Evolutionary conservation across 2,888 invertebrate species (phyloP), one percentile per base, ranked within the genome.

Genomic region (Cryptocephalus primarius): DNA sequence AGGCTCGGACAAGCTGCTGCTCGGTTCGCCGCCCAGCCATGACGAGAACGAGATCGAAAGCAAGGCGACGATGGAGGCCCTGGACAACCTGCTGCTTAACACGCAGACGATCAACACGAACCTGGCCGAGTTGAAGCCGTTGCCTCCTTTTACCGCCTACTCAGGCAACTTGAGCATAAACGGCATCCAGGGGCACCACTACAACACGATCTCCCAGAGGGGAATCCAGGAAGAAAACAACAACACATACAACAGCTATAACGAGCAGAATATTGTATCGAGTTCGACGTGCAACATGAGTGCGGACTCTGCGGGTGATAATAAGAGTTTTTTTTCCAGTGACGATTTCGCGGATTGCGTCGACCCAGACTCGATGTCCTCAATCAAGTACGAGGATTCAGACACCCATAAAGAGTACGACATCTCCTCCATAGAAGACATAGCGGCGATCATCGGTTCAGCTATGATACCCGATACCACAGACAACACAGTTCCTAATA

Each of bases 161-260:
- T 88, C 89, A 12, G 87, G 87, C 1, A 87, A 89, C 61, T 72
- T 90, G 49, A 87, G 87, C 57, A 89, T 89, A 68, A 89, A 89
- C 70, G 88, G 88, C 45, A 88, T 89, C 60, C 85, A 87, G 44
- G 89, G 89, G 1, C 88, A 88, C 65, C 89, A 89, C 65, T 89
- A 85, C 66, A 88, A 89, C 66, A 83, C 88, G 56, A 88, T 89
- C 65, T 87, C 88, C 1, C 83, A 83, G 66, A 75, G 83, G 46
- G 73, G 83, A 43, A 82, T 83, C 4, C 83, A 84, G 61, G 84
- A 85, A 65, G 85, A 79, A 70, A 85, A 79, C 71, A 85, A 81
- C 71, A 87, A 79, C 69, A 68, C 52, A 54, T 73, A 67, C 61
- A 75, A 59, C 59, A 74, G 59, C 64, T 75, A 61, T 65, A 71